A percentile compares a stretch with the other conserved stretches of the same genome.
These are phyloP conservation scores for Semnopithecus entellus DNA, from an alignment of 2,113 vertebrate genomes.

Conservation along the genomic window DNA sequence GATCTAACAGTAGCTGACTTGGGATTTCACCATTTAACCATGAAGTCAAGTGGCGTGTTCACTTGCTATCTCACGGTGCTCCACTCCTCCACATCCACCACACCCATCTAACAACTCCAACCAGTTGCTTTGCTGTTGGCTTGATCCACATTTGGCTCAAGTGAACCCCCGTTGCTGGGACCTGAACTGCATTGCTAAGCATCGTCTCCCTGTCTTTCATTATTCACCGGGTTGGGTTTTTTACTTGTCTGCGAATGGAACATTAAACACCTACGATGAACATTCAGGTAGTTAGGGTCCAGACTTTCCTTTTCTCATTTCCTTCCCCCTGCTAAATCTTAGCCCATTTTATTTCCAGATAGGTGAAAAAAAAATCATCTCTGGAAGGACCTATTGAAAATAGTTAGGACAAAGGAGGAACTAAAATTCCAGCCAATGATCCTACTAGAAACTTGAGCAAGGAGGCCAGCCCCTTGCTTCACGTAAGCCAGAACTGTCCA, in stretches of 20 bases:
- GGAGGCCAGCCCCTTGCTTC: accelerated
- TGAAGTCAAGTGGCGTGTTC: background rate
- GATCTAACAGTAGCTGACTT: constrained; percentile 43
- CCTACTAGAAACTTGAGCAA: background rate
- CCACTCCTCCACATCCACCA: background rate
- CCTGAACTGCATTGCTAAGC: accelerated
- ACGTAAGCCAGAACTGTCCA: background rate
- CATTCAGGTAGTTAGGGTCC: background rate
- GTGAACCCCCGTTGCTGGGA: accelerated
- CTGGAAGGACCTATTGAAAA: background rate
- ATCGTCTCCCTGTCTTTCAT: background rate
- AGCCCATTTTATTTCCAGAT: background rate
- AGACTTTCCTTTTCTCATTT: background rate
- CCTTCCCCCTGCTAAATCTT: background rate
- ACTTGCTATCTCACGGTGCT: background rate
- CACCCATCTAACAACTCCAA: background rate
- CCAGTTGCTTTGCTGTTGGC: background rate
- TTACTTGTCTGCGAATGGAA: background rate
- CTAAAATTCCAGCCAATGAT: background rate
- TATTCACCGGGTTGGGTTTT: background rate
- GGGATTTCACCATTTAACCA: constrained; percentile 33
- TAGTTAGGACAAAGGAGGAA: background rate
- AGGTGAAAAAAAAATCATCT: background rate
- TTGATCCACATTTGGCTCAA: background rate
- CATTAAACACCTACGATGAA: background rate